phyloP scores from a whole-genome alignment of 1,140 invertebrate genomes.

The Lepidostoma basale region DNA sequence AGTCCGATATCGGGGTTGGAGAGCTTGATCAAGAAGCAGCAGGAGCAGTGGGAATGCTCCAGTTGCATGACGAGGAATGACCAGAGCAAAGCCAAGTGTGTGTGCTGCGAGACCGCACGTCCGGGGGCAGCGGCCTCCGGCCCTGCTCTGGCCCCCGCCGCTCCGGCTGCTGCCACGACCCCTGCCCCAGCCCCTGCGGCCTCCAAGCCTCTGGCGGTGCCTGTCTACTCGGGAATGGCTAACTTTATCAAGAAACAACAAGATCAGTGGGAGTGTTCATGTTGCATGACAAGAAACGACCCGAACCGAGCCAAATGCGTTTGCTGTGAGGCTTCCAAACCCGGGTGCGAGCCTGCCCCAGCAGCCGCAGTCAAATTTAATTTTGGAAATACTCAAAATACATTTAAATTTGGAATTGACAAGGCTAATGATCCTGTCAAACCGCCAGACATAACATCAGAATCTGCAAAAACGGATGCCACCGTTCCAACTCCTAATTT shows the following conservation, averaged over 20 bases:
- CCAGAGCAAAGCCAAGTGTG: slow-evolving; percentile 62
- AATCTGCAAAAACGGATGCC: not conserved
- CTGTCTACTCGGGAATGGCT: slow-evolving; percentile 44
- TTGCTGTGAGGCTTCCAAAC: slow-evolving; percentile 72
- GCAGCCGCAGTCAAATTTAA: slow-evolving; percentile 29
- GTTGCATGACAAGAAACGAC: slow-evolving; percentile 70
- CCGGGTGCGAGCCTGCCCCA: slow-evolving; percentile 50
- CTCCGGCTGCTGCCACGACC: not conserved
- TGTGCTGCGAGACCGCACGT: slow-evolving; percentile 66
- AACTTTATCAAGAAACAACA: slow-evolving; percentile 53
- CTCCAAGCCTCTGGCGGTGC: slow-evolving; percentile 37
- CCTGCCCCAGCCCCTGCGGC: slow-evolving; percentile 11
- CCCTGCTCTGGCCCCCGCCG: too few species aligned
- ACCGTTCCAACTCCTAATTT: not conserved
- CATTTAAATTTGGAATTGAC: slow-evolving; percentile 43
- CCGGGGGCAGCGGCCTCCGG: slow-evolving; percentile 48
- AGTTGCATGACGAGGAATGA: slow-evolving; percentile 72
- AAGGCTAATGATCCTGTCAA: slow-evolving; percentile 22
- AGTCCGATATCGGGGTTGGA: slow-evolving; percentile 1
- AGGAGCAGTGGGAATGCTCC: slow-evolving; percentile 67
- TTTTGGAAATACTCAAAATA: slow-evolving; percentile 23
- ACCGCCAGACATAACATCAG: not conserved
- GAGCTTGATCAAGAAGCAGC: slow-evolving; percentile 30
- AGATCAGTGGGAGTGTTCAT: slow-evolving; percentile 69
- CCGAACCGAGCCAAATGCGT: slow-evolving; percentile 64